Evolutionary conservation across 2,888 invertebrate genomes (phyloP).

Genomic region (Chirona hameri): DNA sequence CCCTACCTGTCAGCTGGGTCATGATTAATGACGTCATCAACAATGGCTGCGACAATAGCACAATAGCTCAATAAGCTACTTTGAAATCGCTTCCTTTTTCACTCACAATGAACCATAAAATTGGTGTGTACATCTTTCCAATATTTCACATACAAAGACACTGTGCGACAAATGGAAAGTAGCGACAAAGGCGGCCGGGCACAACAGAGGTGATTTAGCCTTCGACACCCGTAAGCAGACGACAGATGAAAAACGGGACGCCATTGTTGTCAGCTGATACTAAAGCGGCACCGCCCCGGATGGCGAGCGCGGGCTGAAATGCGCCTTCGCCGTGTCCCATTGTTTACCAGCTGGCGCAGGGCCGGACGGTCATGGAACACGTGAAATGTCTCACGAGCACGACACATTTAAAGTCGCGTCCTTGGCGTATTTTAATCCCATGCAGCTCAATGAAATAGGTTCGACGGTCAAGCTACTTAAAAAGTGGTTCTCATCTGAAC

Average conservation of each 20-base stretch:
- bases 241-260: not conserved
- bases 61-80: conserved; percentile 25
- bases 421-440: too few relatives aligned
- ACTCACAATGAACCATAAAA: conserved; percentile 14
- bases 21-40: conserved; percentile 25
- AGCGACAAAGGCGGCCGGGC: not conserved
- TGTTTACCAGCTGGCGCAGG: too few relatives aligned
- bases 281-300: too few relatives aligned
- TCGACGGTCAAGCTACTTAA: too few relatives aligned
- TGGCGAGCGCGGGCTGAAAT: too few relatives aligned
- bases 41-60: conserved; percentile 9
- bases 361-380: too few relatives aligned
- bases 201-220: not conserved
- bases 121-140: conserved; percentile 26
- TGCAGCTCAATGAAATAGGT: too few relatives aligned
- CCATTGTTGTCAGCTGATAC: not conserved
- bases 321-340: too few relatives aligned
- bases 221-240: not conserved
- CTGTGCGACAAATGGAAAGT: conserved; percentile 1
- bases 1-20: conserved; percentile 22
- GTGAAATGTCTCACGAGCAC: too few relatives aligned
- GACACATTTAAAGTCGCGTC: too few relatives aligned
- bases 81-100: conserved; percentile 27
- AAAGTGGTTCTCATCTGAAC: too few relatives aligned
- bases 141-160: conserved; percentile 6